Evolutionary conservation across 2,888 invertebrate species (phyloP).

Genomic region (Mythimna lalbum): DNA sequence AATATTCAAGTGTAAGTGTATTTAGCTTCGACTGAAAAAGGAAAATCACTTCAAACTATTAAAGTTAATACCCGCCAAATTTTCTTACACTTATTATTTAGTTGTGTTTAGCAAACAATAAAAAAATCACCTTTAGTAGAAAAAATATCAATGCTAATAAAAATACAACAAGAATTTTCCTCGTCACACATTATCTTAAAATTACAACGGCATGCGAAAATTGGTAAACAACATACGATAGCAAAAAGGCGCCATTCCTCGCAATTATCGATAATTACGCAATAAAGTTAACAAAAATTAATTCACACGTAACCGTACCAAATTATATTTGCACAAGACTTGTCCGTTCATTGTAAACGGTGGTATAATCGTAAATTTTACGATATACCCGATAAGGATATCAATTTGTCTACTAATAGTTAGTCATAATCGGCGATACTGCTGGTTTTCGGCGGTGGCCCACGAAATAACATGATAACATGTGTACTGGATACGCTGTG

Average conservation of each 20-base stretch:
- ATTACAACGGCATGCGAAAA: constrained; percentile 14
- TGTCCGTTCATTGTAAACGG: constrained; percentile 79
- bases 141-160: not conserved
- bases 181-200: not conserved
- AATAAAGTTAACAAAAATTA: constrained; percentile 62
- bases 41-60: not conserved
- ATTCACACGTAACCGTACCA: constrained; percentile 69
- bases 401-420: constrained; percentile 84
- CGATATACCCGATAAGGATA: constrained; percentile 82
- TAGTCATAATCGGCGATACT: constrained; percentile 78
- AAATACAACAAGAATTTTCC: not conserved
- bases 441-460: constrained; percentile 76
- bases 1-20: not conserved
- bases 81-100: not conserved
- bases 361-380: constrained; percentile 84
- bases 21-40: not conserved
- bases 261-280: constrained; percentile 49
- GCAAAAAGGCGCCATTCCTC: constrained; percentile 26
- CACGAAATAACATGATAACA: constrained; percentile 81
- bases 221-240: constrained; percentile 23
- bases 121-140: not conserved
- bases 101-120: not conserved
- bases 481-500: constrained; percentile 65
- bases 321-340: constrained; percentile 85
- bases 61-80: not conserved